Evolutionary conservation across 2,888 invertebrate species (phyloP), one percentile per base, ranked within the genome.

Genomic region (Acanthoscelides obtectus): DNA sequence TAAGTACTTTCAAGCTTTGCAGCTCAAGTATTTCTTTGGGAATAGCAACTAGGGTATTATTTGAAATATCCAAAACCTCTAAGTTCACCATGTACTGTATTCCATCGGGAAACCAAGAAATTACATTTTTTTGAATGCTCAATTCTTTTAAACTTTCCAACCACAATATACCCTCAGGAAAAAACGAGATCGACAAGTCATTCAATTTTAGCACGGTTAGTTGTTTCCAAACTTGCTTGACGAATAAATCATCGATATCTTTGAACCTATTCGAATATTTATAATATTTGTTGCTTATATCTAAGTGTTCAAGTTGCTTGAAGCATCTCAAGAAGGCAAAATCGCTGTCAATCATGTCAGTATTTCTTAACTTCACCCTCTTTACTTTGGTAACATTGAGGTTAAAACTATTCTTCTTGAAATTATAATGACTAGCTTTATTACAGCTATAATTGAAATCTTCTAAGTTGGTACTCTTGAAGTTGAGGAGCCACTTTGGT

Each of bases 391-490:
- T 73, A 12, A 71, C 66, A 68, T 72, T 70, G 64, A 75, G 67
- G 27, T 75, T 75, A 65, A 69, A 73, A 69, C 73, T 77, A 64
- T 77, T 76, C 74, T 75, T 75, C 17, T 74, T 67, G 68, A 75
- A 77, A 20, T 74, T 70, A 68, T 79, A 80, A 63, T 75, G 72
- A 6, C 22, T 72, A 6, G 79, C 76, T 69, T 73, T 74, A 66
- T 81, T 81, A n/a, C 73, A 72, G 73, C 79, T 80, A 63, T 77
- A 81, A 70, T 77, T 73, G 3, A 81, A 71, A 75, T 78, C 76
- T 69, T 75, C 73, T 65, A 81, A 70, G 64, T 76, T 76, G 6
- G 69, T 69, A 71, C 78, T 75, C 22, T 75, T 71, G 64, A 78
- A 78, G 22, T 68, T 74, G 27, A 79, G 70, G 20, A 81, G 73